These are phyloP conservation scores for Notodonta ziczac DNA, from an alignment of 2,888 invertebrate species.

Conservation along the genomic window DNA sequence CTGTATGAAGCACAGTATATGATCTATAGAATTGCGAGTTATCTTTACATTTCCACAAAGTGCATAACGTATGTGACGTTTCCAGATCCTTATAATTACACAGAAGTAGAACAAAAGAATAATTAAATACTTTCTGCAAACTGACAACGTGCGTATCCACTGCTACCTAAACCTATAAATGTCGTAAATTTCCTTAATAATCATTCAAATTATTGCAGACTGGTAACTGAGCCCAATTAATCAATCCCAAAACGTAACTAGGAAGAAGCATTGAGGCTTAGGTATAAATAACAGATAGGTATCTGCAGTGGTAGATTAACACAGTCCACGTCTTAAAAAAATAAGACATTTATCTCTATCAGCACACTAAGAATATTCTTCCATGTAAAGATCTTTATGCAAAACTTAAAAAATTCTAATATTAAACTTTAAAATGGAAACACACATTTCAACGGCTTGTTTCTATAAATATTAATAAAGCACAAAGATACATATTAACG, in stretches of 20 bases:
- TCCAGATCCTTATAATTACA: constrained; percentile 2
- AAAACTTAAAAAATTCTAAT: too few relatives aligned
- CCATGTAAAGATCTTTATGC: too few relatives aligned
- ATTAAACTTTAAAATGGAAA: constrained; percentile 2
- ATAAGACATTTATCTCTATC: too few relatives aligned
- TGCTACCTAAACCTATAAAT: not conserved
- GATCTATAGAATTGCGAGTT: not conserved
- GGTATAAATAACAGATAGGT: too few relatives aligned
- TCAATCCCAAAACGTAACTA: not conserved
- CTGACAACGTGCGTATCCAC: constrained; percentile 8
- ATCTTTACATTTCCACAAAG: not conserved
- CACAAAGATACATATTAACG: not conserved
- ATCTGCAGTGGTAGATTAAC: too few relatives aligned
- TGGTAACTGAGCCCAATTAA: not conserved
- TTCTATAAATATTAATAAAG: not conserved
- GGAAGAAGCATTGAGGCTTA: too few relatives aligned
- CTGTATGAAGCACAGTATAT: too few relatives aligned
- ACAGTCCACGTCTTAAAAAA: too few relatives aligned
- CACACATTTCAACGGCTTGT: constrained; percentile 4
- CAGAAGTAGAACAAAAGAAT: constrained; percentile 14
- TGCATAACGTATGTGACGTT: constrained; percentile 6
- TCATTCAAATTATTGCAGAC: too few relatives aligned
- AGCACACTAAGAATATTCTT: too few relatives aligned
- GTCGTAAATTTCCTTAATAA: too few relatives aligned
- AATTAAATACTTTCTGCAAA: constrained; percentile 25